Conservation (phyloP, 2,797 vertebrate genomes). For the Channa striata region DNA sequence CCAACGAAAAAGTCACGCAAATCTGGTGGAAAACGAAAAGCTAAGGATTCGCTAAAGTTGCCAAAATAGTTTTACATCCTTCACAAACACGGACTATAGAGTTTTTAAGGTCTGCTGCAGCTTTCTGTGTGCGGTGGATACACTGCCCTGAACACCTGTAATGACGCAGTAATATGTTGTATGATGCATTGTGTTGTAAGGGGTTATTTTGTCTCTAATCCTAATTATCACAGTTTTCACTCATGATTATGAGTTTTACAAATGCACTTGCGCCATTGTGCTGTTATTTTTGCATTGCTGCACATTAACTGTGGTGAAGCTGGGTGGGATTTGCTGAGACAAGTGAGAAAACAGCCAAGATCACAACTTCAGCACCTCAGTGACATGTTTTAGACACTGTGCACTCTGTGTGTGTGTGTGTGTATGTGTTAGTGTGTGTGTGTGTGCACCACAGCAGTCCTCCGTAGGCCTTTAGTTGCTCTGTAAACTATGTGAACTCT, state of each 20-base stretch:
- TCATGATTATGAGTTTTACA: neutral
- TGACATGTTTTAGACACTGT: conserved; percentile 19
- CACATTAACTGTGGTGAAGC: neutral
- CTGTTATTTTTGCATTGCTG: neutral
- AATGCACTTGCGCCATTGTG: neutral
- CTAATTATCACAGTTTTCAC: neutral
- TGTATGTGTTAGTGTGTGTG: neutral
- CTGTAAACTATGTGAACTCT: conserved; percentile 35
- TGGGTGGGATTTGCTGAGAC: conserved; percentile 9
- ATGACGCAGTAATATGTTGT: too few species aligned
- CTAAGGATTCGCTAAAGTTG: conserved; percentile 5
- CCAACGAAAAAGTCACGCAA: conserved; percentile 13
- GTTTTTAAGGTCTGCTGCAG: neutral
- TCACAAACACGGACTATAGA: neutral
- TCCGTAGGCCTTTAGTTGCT: conserved; percentile 9
- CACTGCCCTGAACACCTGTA: neutral
- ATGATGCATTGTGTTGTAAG: neutral
- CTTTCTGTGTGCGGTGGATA: neutral
- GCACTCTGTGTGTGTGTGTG: conserved; percentile 2
- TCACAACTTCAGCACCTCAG: conserved; percentile 26
- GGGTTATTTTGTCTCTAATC: neutral
- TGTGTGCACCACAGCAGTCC: neutral
- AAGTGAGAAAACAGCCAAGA: conserved; percentile 10
- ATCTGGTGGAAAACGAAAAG: conserved; percentile 20
- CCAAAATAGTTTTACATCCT: conserved; percentile 1